A percentile compares a stretch with the other conserved stretches of the same genome.
Evolutionary conservation across 1,140 invertebrate species (phyloP).

Genomic region (Drosophila tsacasi): DNA sequence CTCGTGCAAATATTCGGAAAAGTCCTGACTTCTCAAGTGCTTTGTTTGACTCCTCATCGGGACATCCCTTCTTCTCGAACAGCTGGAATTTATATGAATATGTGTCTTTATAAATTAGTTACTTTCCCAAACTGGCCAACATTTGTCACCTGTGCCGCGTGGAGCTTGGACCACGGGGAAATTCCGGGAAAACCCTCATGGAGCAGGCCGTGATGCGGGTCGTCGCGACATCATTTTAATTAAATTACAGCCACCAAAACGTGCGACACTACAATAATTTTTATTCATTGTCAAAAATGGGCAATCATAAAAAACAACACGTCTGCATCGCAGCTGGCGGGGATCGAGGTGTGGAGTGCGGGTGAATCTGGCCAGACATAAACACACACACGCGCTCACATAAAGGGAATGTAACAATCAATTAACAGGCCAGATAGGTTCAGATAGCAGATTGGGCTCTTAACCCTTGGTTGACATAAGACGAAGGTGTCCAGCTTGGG

Average conservation of each 20-base stretch:
- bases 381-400: conserved; percentile 27
- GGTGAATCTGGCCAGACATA: conserved; percentile 20
- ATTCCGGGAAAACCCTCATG: conserved; percentile 80
- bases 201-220: conserved; percentile 62
- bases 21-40: conserved; percentile 61
- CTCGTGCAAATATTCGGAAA: conserved; percentile 55
- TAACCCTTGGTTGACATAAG: conserved; percentile 44
- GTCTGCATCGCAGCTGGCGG: conserved; percentile 59
- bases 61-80: conserved; percentile 40
- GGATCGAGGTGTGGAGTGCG: conserved; percentile 12
- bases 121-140: conserved; percentile 15
- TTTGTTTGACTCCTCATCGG: conserved; percentile 64
- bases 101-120: conserved; percentile 38
- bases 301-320: conserved; percentile 79
- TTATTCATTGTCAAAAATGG: conserved; percentile 81
- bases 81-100: conserved; percentile 57
- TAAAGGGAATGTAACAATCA: conserved; percentile 76
- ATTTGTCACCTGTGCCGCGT: conserved; percentile 70
- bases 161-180: conserved; percentile 26
- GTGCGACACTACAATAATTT: conserved; percentile 82
- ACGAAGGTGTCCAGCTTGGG: too few species aligned
- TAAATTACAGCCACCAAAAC: conserved; percentile 81
- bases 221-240: conserved; percentile 75
- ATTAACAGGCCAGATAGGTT: conserved; percentile 74
- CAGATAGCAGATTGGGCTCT: conserved; percentile 42